A percentile compares a stretch with the other conserved stretches of the same genome.
These are phyloP conservation scores for Gavia stellata DNA, from an alignment of 2,113 vertebrate genomes.

Conservation along the genomic window DNA sequence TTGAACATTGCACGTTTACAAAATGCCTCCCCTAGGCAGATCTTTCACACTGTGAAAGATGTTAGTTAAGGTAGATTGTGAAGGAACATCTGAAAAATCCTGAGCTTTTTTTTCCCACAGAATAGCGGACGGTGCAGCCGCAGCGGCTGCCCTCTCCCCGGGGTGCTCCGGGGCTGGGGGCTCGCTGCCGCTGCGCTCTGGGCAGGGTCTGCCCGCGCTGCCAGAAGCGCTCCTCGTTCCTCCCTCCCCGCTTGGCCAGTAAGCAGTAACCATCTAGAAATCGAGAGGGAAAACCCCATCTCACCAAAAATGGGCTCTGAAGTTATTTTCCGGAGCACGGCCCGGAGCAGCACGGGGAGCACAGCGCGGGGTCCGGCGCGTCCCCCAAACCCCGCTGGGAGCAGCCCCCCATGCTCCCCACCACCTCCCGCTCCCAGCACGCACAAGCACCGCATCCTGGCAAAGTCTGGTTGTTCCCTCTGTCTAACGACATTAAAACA, in stretches of 20 bases:
- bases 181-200: not conserved
- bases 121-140: accelerated
- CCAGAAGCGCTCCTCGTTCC: not conserved
- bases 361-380: accelerated
- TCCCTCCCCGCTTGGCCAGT: not conserved
- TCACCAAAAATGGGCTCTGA: not conserved
- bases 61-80: not conserved
- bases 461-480: not conserved
- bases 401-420: not conserved
- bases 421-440: accelerated
- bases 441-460: not conserved
- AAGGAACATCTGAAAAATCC: not conserved
- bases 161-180: not conserved
- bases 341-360: not conserved
- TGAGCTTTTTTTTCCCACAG: not conserved
- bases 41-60: not conserved
- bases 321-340: accelerated
- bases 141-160: not conserved
- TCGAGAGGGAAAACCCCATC: accelerated
- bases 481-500: not conserved
- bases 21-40: not conserved
- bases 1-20: not conserved
- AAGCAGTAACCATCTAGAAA: accelerated
- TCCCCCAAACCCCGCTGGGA: not conserved
- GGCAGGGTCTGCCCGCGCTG: not conserved